Conservation (phyloP, 2,888 invertebrate genomes). For the Cacoxenus indagator region DNA sequence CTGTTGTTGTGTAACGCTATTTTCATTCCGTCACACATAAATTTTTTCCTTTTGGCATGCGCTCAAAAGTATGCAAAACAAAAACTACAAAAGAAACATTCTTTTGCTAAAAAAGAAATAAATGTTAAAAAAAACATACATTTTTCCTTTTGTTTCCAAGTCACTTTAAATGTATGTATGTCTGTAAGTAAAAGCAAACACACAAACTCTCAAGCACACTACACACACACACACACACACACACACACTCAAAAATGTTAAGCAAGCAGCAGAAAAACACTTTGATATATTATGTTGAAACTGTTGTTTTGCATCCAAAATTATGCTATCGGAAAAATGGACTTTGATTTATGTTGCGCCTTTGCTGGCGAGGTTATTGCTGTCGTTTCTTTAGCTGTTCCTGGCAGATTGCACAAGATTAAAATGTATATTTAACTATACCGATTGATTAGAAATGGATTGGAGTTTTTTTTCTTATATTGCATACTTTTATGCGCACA, state of each 20-base stretch:
- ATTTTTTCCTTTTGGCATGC: background rate
- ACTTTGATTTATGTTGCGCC: constrained; percentile 50
- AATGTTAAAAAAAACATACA: background rate
- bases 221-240: background rate
- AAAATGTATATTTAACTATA: too few species aligned
- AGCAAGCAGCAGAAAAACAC: background rate
- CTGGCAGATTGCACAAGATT: too few species aligned
- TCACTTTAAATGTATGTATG: too few species aligned
- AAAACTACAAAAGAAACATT: constrained; percentile 2
- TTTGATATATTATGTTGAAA: constrained; percentile 17
- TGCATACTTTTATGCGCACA: background rate
- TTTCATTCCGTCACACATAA: background rate
- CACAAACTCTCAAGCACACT: background rate
- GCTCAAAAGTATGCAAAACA: constrained; percentile 15
- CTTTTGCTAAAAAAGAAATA: background rate
- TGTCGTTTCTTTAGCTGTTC: background rate
- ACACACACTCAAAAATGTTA: background rate
- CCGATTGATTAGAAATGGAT: too few species aligned
- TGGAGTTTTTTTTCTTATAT: too few species aligned
- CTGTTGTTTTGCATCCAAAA: constrained; percentile 8
- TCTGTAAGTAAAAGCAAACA: background rate
- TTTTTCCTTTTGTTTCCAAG: background rate
- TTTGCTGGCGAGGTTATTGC: background rate
- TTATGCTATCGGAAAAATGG: constrained; percentile 48
- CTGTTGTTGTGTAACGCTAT: background rate